Evolutionary conservation across 2,888 invertebrate species (phyloP).

Genomic region (Prenolepis imparis): DNA sequence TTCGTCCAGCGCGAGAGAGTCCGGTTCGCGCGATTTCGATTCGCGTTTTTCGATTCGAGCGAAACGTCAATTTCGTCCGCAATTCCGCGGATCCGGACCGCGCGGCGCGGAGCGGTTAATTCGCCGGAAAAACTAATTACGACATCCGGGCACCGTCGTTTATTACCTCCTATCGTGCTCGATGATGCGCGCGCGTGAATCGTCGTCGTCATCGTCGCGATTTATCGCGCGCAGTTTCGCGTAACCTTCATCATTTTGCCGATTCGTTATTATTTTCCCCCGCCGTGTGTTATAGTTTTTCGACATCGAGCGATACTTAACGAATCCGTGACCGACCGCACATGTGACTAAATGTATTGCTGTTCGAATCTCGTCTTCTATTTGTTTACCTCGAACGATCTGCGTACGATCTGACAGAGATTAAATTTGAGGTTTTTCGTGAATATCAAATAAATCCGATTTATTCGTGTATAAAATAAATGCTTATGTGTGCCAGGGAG

Average conservation of each 20-base stretch:
- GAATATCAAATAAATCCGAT: neutral
- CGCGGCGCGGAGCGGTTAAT: conserved; percentile 39
- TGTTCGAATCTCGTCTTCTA: neutral
- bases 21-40: neutral
- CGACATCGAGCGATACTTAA: conserved; percentile 12
- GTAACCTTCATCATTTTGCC: neutral
- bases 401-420: neutral
- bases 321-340: conserved; percentile 9
- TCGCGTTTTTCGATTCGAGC: conserved; percentile 15
- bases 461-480: neutral
- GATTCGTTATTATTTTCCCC: conserved; percentile 42
- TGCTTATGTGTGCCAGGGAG: too few relatives aligned
- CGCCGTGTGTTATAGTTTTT: conserved; percentile 26
- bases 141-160: conserved; percentile 27
- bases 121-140: conserved; percentile 49
- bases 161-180: conserved; percentile 44
- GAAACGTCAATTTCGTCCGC: conserved; percentile 28
- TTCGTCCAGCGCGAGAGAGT: neutral
- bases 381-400: conserved; percentile 27
- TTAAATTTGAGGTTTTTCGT: conserved; percentile 8
- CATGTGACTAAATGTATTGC: conserved; percentile 12
- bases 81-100: neutral
- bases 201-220: conserved; percentile 32
- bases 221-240: conserved; percentile 41
- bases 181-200: conserved; percentile 38